Base-by-base conservation (phyloP, 2,797 vertebrate genomes). In the Hephaestus fuliginosus region DNA sequence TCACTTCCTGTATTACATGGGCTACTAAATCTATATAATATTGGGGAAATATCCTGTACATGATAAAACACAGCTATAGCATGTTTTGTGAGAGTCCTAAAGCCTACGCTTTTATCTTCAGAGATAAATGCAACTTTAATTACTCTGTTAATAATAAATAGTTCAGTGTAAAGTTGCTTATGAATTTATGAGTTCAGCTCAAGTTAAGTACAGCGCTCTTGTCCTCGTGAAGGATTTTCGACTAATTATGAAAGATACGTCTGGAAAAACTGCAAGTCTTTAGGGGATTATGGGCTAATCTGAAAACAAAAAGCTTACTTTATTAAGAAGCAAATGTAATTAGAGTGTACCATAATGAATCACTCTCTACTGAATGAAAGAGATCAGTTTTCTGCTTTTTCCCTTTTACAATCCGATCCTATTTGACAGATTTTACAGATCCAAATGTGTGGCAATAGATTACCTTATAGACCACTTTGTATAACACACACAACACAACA, bases 281-380 rank as follows among this genome's bases (percentile, higher is more conserved):
- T 36, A 55, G 72, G 71, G 84, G 85, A 91, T 89, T 91, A 90
- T 20, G 39, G 64, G 70, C 80, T 93, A 83, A 90, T 90, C 81
- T 83, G 48, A 78, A 91, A 90, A 88, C 86, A 91, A 89, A 91
- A 87, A 70, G 65, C 71, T 65, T 51, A 53, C 39, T 87, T 70
- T 78, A 83, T 82, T 78, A 87, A 81, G 67, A 79, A 4, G 76
- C 62, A 78, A 86, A 88, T 89, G 69, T 83, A 89, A 91, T 91
- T 90, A 88, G 41, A 79, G 70, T 57, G 52, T 61, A 78, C 86
- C 62, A 9, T 60, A 61, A 80, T 73, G 69, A 88, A 76, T 80
- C 77, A 76, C 58, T 77, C 62, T 36, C 60, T 63, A 30, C 9
- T 49, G 12, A 39, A 33, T 58, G 15, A 41, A 57, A 51, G 55